Conservation (phyloP, 2,797 vertebrate species). For the Heliangelus exortis region DNA sequence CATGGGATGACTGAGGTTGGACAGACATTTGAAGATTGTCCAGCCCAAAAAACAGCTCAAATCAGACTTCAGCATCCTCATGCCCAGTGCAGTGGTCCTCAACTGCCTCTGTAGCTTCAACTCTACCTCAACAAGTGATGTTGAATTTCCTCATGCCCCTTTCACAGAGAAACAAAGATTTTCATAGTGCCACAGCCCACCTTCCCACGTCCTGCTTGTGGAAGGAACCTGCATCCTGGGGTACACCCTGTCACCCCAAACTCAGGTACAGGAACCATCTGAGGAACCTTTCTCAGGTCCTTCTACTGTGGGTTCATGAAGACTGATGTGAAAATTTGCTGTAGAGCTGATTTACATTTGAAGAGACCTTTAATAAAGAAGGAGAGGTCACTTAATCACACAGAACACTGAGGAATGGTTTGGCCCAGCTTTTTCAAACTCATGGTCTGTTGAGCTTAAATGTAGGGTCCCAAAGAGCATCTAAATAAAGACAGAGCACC, state of each 20-base stretch:
- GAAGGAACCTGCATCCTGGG: background rate
- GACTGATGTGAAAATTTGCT: background rate
- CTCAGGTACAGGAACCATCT: background rate
- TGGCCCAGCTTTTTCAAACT: slow-evolving; percentile 15
- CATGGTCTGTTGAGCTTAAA: background rate
- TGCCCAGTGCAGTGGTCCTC: background rate
- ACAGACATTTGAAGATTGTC: background rate
- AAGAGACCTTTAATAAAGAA: background rate
- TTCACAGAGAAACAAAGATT: background rate
- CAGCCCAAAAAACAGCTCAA: background rate
- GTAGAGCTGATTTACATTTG: background rate
- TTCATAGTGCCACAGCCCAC: background rate
- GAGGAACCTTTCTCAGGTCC: background rate
- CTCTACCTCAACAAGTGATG: background rate
- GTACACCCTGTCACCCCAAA: background rate
- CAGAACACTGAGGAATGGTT: background rate
- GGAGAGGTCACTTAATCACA: background rate
- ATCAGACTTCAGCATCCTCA: background rate
- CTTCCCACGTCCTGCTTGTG: background rate
- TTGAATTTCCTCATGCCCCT: background rate
- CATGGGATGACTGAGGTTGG: background rate
- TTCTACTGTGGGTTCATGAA: background rate
- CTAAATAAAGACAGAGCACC: background rate
- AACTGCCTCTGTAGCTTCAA: background rate
- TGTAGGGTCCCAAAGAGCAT: background rate